A percentile compares a stretch with the other conserved stretches of the same genome.
Conservation (phyloP, 2,113 vertebrate species). For the Myotis davidii region DNA sequence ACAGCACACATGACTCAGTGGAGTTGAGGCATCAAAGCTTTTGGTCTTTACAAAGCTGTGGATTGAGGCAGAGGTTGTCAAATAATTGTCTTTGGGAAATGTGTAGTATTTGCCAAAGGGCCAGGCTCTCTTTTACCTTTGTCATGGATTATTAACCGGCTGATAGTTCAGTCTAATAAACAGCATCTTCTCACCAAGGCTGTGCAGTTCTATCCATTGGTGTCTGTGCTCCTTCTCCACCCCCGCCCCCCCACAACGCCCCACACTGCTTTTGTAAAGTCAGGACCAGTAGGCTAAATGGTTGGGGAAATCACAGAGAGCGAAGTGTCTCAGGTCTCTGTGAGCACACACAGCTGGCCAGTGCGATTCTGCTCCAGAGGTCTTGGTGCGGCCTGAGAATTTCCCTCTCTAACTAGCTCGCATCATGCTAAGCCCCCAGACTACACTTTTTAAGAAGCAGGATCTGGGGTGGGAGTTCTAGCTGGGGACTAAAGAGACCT, state of each 20-base stretch:
- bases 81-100: background rate
- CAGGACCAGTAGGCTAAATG: background rate
- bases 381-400: background rate
- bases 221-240: background rate
- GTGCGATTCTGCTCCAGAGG: background rate
- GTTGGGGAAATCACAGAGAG: background rate
- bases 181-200: background rate
- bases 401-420: background rate
- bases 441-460: background rate
- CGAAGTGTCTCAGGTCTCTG: no score
- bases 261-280: background rate
- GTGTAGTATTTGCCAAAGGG: background rate
- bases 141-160: background rate
- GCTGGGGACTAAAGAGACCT: constrained; percentile 46
- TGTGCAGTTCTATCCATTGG: background rate
- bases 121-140: background rate
- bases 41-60: background rate
- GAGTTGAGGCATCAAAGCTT: background rate
- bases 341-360: background rate
- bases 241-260: rapidly evolving
- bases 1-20: background rate
- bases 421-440: background rate
- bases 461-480: background rate
- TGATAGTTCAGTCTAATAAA: background rate
- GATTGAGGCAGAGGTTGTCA: background rate